Evolutionary conservation across 2,113 vertebrate species (phyloP).

Genomic region (Epinephelus fuscoguttatus): DNA sequence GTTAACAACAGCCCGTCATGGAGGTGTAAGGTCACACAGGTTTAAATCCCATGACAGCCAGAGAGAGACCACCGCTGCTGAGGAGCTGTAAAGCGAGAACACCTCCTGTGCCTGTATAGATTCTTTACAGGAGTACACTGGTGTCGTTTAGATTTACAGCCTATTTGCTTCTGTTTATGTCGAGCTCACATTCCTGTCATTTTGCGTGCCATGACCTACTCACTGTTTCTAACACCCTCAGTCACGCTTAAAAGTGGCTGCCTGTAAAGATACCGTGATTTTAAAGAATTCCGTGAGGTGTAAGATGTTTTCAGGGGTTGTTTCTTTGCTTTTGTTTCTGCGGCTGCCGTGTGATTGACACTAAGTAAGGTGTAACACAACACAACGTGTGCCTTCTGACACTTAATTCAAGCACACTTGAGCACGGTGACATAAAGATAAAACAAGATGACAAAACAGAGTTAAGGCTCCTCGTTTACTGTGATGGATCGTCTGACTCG

Average conservation of each 20-base stretch:
- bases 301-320: not conserved
- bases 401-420: not conserved
- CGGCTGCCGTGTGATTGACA: slow-evolving; percentile 17
- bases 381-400: not conserved
- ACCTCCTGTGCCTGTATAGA: slow-evolving; percentile 36
- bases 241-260: not conserved
- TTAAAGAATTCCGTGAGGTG: not conserved
- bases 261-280: not conserved
- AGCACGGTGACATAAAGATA: not conserved
- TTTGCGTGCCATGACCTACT: slow-evolving; percentile 29
- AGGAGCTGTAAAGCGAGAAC: slow-evolving; percentile 24
- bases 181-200: slow-evolving; percentile 54
- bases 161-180: slow-evolving; percentile 50
- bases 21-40: slow-evolving; percentile 17
- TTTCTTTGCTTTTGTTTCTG: not conserved
- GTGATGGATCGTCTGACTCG: not conserved
- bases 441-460: slow-evolving; percentile 26
- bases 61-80: slow-evolving; percentile 43
- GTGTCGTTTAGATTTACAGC: slow-evolving; percentile 59
- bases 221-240: not conserved
- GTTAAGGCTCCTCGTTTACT: slow-evolving; percentile 12
- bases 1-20: not conserved
- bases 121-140: slow-evolving; percentile 24
- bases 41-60: slow-evolving; percentile 22
- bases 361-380: not conserved